Conservation (phyloP, 2,888 invertebrate species). For the Eupithecia pulchellata region DNA sequence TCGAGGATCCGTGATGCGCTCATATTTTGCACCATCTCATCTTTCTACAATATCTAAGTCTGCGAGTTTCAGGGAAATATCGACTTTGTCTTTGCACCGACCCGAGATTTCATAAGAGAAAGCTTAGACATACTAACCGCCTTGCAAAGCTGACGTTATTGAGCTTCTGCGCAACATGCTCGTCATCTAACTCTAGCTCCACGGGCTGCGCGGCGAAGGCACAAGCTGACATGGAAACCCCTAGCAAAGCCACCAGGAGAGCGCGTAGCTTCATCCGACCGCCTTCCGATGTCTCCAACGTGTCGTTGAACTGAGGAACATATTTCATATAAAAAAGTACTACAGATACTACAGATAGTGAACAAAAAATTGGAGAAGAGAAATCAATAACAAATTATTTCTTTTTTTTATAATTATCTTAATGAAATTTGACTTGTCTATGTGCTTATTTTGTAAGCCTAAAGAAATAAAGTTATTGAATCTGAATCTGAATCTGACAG, state of each 20-base stretch:
- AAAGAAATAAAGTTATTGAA: too few species aligned
- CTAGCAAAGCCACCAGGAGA: conserved; percentile 73
- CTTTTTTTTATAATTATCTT: too few species aligned
- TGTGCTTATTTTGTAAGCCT: too few species aligned
- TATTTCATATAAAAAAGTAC: too few species aligned
- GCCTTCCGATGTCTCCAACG: conserved; percentile 56
- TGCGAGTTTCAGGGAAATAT: not conserved
- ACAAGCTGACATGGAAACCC: conserved; percentile 78
- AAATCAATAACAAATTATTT: too few species aligned
- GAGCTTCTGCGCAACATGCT: conserved; percentile 74
- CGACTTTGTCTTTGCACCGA: not conserved
- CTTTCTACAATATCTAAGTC: not conserved
- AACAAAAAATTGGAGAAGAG: too few species aligned
- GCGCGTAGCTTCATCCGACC: conserved; percentile 68
- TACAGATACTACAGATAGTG: too few species aligned
- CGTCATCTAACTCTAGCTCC: conserved; percentile 75
- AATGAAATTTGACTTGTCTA: too few species aligned
- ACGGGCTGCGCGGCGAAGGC: conserved; percentile 78
- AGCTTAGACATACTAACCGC: conserved; percentile 53
- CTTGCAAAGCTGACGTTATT: conserved; percentile 78
- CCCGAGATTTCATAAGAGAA: not conserved
- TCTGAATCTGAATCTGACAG: too few species aligned
- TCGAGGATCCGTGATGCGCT: too few species aligned
- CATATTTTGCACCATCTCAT: too few species aligned
- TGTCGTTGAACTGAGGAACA: conserved; percentile 47